Percentiles rank a stretch among this genome's conserved stretches.
Conservation (phyloP, 1,140 invertebrate species). For the Globodera ellingtonae region DNA sequence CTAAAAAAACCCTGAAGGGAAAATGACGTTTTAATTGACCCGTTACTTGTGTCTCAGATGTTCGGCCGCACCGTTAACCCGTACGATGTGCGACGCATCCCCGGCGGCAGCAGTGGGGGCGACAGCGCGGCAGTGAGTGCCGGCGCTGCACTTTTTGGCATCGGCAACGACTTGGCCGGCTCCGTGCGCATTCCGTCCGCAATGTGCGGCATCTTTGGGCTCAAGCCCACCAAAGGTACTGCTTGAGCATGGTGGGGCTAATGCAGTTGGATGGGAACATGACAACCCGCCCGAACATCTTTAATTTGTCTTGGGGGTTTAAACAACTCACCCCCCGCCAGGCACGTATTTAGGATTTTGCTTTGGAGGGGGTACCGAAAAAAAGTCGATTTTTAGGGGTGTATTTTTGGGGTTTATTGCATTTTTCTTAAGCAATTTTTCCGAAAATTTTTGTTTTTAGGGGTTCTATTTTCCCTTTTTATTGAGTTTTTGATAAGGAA, state of each 20-base stretch:
- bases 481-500: too few relatives aligned
- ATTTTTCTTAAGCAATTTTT: too few relatives aligned
- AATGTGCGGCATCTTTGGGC: slow-evolving; percentile 89
- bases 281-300: not conserved
- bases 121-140: slow-evolving; percentile 59
- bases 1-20: too few relatives aligned
- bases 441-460: too few relatives aligned
- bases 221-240: slow-evolving; percentile 75
- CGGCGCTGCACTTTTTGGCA: slow-evolving; percentile 74
- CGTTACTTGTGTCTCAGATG: slow-evolving; percentile 71
- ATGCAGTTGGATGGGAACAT: not conserved
- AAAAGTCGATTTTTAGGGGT: too few relatives aligned
- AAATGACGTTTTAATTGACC: too few relatives aligned
- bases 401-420: too few relatives aligned
- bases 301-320: not conserved
- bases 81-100: slow-evolving; percentile 81
- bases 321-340: too few relatives aligned
- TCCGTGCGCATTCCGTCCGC: slow-evolving; percentile 91
- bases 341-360: too few relatives aligned
- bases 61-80: slow-evolving; percentile 84
- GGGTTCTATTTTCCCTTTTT: too few relatives aligned
- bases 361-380: too few relatives aligned
- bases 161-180: slow-evolving; percentile 93
- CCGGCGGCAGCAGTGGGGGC: slow-evolving; percentile 72
- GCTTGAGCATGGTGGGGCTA: not conserved